These are phyloP conservation scores for Tapirus terrestris DNA, from an alignment of 2,113 vertebrate species.

Conservation along the genomic window DNA sequence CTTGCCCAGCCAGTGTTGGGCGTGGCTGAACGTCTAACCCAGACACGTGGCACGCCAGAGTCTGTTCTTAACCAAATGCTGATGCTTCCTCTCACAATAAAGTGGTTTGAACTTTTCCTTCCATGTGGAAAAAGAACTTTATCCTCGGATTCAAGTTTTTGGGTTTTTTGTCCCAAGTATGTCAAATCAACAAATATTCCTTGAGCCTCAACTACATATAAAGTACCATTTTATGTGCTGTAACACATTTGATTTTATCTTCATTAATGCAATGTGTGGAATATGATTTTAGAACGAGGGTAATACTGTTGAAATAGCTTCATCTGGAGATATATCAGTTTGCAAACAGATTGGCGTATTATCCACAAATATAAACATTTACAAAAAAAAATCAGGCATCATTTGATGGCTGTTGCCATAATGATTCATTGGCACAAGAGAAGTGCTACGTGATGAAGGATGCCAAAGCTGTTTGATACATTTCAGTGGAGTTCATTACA, in stretches of 20 bases:
- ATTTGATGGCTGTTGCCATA: slow-evolving; percentile 69
- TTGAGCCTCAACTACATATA: slow-evolving; percentile 3
- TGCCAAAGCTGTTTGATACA: slow-evolving; percentile 79
- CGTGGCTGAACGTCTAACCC: neutral
- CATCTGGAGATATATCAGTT: slow-evolving; percentile 75
- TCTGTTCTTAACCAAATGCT: neutral
- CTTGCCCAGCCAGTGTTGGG: neutral
- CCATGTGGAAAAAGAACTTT: neutral
- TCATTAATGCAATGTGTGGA: slow-evolving; percentile 79
- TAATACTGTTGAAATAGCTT: slow-evolving; percentile 69
- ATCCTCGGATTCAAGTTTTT: neutral
- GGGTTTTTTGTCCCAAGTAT: neutral
- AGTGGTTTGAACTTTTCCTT: neutral
- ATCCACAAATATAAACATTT: slow-evolving; percentile 83
- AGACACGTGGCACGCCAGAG: accelerated
- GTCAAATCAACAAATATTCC: slow-evolving; percentile 55
- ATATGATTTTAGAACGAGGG: slow-evolving; percentile 73
- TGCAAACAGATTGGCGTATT: slow-evolving; percentile 79
- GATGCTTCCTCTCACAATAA: neutral
- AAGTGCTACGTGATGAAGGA: slow-evolving; percentile 49
- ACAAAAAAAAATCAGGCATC: slow-evolving; percentile 64
- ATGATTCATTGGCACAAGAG: slow-evolving; percentile 77
- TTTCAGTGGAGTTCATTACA: slow-evolving; percentile 82
- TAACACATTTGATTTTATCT: slow-evolving; percentile 76
- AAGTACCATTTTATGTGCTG: slow-evolving; percentile 43